Evolutionary conservation across 1,140 invertebrate genomes (phyloP), one percentile per base, ranked within the genome.

Genomic region (Archegozetes longisetosus): DNA sequence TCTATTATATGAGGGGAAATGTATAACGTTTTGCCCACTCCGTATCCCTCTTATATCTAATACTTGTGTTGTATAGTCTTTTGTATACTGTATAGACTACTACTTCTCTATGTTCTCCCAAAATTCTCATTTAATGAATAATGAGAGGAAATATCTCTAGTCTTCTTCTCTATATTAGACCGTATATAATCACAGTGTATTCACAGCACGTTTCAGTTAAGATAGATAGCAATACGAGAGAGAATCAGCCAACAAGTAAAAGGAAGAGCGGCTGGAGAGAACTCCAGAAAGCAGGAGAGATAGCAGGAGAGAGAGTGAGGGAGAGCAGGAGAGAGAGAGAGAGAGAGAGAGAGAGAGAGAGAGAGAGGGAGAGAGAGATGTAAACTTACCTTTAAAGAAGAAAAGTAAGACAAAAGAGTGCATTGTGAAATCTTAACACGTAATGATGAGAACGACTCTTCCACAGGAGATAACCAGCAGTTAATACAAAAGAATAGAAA

Each of bases 401-500:
- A 58, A 58, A 50, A 61, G 53, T 32, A 51, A 51, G 25, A 53
- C 28, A 55, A 53, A 26, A 53, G 20, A 50, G 25, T 47, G 25
- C 20, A 46, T 40, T 59, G 27, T 48, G 22, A n/a, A 49, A 29
- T 22, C n/a, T 22, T 17, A 23, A 22, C 13, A 56, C 50, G 51
- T 24, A 24, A 40, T 53, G 13, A 27, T 3, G 22, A 22, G 24
- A 51, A n/a, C 4, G 6, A 40, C 32, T 9, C 32, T 40, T 40
- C 6, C 32, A 40, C 32, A 17, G 6, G 32, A 40, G 6, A 40
- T 40, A 40, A 17, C 32, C 32, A 17, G 6, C 32, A 40, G 32
- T 40, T 40, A 40, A 40, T 40, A 40, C 32, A 40, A 40, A 9
- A 40, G 32, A 9, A 40, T 6, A 40, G 17, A 40, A 40, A 40